phyloP scores from a whole-genome alignment of 2,888 invertebrate species.

The Trichacis sp. region DNA sequence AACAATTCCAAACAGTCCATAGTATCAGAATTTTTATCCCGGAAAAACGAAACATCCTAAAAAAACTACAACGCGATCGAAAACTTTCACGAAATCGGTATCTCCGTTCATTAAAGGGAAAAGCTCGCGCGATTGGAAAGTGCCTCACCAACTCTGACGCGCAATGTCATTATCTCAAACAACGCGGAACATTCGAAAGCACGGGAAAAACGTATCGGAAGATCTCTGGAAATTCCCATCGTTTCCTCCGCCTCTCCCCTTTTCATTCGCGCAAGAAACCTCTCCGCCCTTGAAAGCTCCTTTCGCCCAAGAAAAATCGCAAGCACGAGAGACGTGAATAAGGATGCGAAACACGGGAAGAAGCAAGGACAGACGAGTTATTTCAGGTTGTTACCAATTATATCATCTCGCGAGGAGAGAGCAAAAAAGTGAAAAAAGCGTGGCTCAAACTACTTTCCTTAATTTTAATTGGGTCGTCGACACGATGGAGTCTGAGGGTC shows the following conservation, averaged over 20 bases:
- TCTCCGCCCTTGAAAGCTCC: too few species aligned
- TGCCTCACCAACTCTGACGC: constrained; percentile 34
- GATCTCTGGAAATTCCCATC: constrained; percentile 18
- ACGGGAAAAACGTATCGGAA: constrained; percentile 33
- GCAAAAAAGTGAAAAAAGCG: not conserved
- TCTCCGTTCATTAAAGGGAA: constrained; percentile 45
- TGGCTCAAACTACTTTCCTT: not conserved
- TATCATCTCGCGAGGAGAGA: constrained; percentile 10
- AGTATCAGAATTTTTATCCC: too few species aligned
- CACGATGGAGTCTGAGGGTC: constrained; percentile 1
- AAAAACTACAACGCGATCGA: not conserved
- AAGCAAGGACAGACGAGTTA: constrained; percentile 9
- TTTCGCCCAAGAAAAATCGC: constrained; percentile 4
- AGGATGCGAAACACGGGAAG: constrained; percentile 8
- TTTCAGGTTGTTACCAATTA: constrained; percentile 19
- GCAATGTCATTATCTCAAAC: constrained; percentile 56
- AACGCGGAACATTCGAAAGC: constrained; percentile 50
- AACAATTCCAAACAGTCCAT: too few species aligned
- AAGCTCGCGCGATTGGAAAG: constrained; percentile 39
- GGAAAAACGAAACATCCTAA: too few species aligned
- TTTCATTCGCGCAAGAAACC: constrained; percentile 15
- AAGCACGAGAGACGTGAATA: constrained; percentile 17
- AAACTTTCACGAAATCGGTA: constrained; percentile 29
- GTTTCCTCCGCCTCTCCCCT: not conserved
- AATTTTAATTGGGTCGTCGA: constrained; percentile 12